Percentiles rank a stretch among this genome's conserved stretches.
phyloP scores from a whole-genome alignment of 2,888 invertebrate species.

The Penaeus monodon region DNA sequence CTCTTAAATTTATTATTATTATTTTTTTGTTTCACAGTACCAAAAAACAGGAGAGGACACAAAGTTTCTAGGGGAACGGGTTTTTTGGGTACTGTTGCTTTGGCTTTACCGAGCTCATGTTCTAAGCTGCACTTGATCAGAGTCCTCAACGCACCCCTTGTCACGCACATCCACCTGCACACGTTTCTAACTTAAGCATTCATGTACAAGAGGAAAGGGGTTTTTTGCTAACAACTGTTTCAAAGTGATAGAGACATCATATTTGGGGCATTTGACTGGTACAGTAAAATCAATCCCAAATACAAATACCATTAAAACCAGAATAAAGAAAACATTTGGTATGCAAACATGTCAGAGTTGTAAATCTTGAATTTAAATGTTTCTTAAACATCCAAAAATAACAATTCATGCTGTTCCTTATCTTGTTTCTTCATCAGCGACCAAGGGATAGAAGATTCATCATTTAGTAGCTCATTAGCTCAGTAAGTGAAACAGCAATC shows the following conservation, averaged over 20 bases:
- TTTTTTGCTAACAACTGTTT: background rate
- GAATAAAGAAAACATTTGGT: no score
- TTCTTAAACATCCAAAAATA: no score
- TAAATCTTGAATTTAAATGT: no score
- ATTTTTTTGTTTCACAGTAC: constrained; percentile 64
- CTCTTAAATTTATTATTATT: no score
- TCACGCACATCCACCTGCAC: constrained; percentile 71
- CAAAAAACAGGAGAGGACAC: constrained; percentile 76
- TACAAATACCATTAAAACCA: no score
- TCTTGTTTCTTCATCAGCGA: constrained; percentile 33
- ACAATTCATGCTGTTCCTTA: no score
- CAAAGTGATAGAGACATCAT: background rate
- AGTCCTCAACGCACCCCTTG: constrained; percentile 67
- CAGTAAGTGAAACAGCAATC: constrained; percentile 28
- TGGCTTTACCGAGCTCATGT: constrained; percentile 88
- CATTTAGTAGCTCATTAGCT: constrained; percentile 54
- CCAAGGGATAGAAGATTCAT: constrained; percentile 52
- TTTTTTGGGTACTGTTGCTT: constrained; percentile 90
- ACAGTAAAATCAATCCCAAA: no score
- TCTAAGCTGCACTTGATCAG: constrained; percentile 83
- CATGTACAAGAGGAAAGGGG: constrained; percentile 22
- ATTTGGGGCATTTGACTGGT: no score
- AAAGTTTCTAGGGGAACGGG: constrained; percentile 87
- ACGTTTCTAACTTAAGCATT: constrained; percentile 32
- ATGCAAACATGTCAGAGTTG: no score